Percentiles rank a stretch among this genome's conserved stretches.
Conservation (phyloP, 2,888 invertebrate genomes). For the Polymixis lichenea region DNA sequence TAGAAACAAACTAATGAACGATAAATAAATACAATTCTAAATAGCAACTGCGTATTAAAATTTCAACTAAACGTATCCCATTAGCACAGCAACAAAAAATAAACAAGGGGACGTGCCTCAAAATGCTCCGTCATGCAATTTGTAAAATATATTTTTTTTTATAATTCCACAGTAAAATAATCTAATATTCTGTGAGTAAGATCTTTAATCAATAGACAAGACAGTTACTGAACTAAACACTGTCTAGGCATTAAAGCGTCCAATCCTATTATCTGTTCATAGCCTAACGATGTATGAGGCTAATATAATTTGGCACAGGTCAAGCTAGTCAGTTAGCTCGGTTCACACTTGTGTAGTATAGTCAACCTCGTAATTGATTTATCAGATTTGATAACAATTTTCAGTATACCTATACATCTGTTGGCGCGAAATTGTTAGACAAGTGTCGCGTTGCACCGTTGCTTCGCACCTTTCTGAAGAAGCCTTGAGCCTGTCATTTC, state of each 20-base stretch:
- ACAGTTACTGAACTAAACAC: not conserved
- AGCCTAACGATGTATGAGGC: constrained; percentile 25
- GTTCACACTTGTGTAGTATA: constrained; percentile 15
- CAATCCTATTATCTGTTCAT: not conserved
- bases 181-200: not conserved
- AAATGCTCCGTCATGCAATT: not conserved
- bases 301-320: constrained; percentile 45
- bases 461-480: too few relatives aligned
- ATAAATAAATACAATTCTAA: too few relatives aligned
- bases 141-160: too few relatives aligned
- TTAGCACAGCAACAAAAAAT: not conserved
- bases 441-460: too few relatives aligned
- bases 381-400: not conserved
- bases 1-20: too few relatives aligned
- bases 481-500: too few relatives aligned
- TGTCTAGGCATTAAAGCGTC: constrained; percentile 7
- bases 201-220: not conserved
- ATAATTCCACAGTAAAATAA: not conserved
- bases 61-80: too few relatives aligned
- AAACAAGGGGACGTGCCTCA: too few relatives aligned
- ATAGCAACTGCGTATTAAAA: too few relatives aligned
- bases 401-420: not conserved
- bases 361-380: not conserved
- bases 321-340: constrained; percentile 11
- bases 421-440: too few relatives aligned